Evolutionary conservation across 92 coral and sea anemone species (phyloP).

Genomic region (Porites rus): DNA sequence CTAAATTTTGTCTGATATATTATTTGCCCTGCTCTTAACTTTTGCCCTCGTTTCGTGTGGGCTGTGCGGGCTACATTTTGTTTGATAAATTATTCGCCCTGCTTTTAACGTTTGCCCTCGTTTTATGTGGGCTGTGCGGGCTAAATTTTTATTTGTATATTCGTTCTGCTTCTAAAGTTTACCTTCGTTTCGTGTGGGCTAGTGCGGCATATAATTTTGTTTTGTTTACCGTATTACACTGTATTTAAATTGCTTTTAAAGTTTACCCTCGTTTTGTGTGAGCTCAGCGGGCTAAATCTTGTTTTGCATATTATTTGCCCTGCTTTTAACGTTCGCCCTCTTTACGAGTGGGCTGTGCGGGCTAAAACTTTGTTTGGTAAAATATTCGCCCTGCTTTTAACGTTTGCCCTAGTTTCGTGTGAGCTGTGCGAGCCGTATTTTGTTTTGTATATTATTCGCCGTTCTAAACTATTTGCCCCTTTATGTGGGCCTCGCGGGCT

Average conservation of each 20-base stretch:
- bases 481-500: no score
- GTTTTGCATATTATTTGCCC: neutral
- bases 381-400: constrained; percentile 1
- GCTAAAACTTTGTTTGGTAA: no score
- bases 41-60: constrained; percentile 13
- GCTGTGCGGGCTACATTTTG: neutral
- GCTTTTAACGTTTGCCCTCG: neutral
- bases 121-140: no score
- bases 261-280: neutral
- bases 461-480: neutral
- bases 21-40: constrained; percentile 1
- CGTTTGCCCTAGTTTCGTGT: constrained; percentile 3
- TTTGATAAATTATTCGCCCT: neutral
- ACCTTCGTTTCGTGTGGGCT: no score
- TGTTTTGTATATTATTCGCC: neutral
- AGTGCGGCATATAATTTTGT: no score
- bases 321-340: neutral
- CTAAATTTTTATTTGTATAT: no score
- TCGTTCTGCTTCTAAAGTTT: no score
- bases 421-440: constrained; percentile 1
- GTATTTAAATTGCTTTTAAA: neutral
- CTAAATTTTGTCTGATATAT: no score
- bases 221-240: no score
- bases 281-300: neutral
- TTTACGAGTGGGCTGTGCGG: no score